phyloP scores from a whole-genome alignment of 2,797 vertebrate species.

The Buphagus erythrorhynchus region DNA sequence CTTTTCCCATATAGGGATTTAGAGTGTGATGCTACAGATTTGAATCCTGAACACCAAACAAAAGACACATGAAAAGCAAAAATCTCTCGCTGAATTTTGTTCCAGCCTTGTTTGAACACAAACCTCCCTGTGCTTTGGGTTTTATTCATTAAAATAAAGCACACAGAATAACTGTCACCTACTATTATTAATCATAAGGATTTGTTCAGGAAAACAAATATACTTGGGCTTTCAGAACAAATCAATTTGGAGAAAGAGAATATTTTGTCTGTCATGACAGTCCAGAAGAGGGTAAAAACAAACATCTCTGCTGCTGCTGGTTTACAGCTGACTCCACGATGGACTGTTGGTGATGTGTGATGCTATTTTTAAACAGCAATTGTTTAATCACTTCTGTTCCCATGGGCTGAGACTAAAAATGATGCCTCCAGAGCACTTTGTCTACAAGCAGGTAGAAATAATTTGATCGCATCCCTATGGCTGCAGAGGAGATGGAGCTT shows the following conservation, averaged over 20 bases:
- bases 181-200: slow-evolving; percentile 53
- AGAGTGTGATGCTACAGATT: background rate
- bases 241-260: slow-evolving; percentile 37
- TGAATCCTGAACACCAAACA: background rate
- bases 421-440: slow-evolving; percentile 18
- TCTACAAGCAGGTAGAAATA: slow-evolving; percentile 51
- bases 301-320: slow-evolving; percentile 28
- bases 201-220: slow-evolving; percentile 54
- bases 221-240: slow-evolving; percentile 47
- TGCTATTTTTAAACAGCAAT: slow-evolving; percentile 51
- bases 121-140: background rate
- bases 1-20: background rate
- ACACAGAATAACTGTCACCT: slow-evolving; percentile 45
- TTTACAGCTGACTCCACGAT: background rate
- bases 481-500: background rate
- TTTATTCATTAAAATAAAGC: slow-evolving; percentile 54
- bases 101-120: slow-evolving; percentile 33
- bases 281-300: slow-evolving; percentile 49
- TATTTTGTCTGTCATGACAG: slow-evolving; percentile 48
- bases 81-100: background rate
- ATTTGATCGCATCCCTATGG: slow-evolving; percentile 13
- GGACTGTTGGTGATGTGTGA: slow-evolving; percentile 33
- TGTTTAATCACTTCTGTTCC: slow-evolving; percentile 66
- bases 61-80: slow-evolving; percentile 39
- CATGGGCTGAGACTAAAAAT: slow-evolving; percentile 44